These are phyloP conservation scores for Orthosia gracilis DNA, from an alignment of 2,888 invertebrate species.

Conservation along the genomic window DNA sequence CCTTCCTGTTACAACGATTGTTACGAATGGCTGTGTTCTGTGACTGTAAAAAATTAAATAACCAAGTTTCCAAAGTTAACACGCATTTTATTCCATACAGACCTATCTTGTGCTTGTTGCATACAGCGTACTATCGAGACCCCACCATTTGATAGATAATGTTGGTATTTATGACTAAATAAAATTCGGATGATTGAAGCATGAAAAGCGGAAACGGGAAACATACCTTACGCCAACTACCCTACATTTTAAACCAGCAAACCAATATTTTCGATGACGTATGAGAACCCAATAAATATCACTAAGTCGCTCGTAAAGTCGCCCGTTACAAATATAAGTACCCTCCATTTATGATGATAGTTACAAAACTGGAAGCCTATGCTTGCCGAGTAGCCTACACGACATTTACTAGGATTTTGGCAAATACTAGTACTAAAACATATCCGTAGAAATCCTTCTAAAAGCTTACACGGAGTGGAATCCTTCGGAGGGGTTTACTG, in stretches of 20 bases:
- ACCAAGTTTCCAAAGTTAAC: too few relatives aligned
- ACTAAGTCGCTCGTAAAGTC: conserved; percentile 54
- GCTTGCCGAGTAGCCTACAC: conserved; percentile 10
- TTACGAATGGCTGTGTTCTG: too few relatives aligned
- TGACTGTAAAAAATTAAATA: too few relatives aligned
- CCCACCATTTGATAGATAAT: too few relatives aligned
- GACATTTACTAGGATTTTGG: conserved; percentile 23
- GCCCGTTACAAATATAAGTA: conserved; percentile 11
- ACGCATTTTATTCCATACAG: too few relatives aligned
- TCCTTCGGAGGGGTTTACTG: conserved; percentile 35
- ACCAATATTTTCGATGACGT: conserved; percentile 53
- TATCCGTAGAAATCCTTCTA: conserved; percentile 27
- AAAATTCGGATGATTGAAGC: too few relatives aligned
- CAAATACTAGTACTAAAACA: conserved; percentile 21
- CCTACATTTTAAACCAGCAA: conserved; percentile 23
- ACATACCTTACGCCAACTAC: background rate
- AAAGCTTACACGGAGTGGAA: conserved; percentile 26
- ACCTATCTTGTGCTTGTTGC: too few relatives aligned
- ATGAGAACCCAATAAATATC: conserved; percentile 57
- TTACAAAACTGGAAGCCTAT: conserved; percentile 11
- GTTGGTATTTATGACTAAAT: too few relatives aligned
- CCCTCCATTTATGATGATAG: conserved; percentile 15
- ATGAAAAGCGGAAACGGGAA: too few relatives aligned
- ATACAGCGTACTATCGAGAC: too few relatives aligned
- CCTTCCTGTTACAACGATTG: too few relatives aligned